Evolutionary conservation across 2,797 vertebrate species (phyloP).

Genomic region (Girardinus metallicus): DNA sequence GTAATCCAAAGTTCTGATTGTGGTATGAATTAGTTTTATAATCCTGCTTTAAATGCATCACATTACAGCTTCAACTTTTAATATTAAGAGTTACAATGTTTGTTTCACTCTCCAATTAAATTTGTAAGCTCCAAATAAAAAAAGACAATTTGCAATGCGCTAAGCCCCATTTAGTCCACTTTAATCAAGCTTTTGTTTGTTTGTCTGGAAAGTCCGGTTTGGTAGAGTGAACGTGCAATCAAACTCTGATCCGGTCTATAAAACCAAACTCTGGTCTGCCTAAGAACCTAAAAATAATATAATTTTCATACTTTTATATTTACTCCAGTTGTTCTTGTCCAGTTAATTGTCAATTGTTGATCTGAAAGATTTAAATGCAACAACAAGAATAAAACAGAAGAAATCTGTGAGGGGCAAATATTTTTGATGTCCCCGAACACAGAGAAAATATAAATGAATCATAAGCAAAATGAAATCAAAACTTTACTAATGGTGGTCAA

Average conservation of each 20-base stretch:
- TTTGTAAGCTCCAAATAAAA: neutral
- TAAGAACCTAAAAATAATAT: neutral
- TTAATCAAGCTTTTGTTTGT: too few relatives aligned
- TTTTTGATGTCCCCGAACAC: neutral
- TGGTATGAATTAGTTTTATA: neutral
- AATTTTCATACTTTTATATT: neutral
- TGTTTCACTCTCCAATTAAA: neutral
- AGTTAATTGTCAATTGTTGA: neutral
- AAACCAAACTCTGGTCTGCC: too few relatives aligned
- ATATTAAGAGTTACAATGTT: too few relatives aligned
- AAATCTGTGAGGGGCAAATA: neutral
- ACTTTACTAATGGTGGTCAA: neutral
- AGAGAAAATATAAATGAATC: neutral
- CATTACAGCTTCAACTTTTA: neutral
- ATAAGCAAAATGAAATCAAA: neutral
- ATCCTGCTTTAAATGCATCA: neutral
- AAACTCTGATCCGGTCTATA: neutral
- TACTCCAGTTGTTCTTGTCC: neutral
- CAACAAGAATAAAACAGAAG: neutral
- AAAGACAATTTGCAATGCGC: neutral
- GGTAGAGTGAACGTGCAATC: too few relatives aligned
- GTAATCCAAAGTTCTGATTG: neutral
- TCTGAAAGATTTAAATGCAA: neutral
- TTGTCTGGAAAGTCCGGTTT: too few relatives aligned
- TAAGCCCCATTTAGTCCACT: too few relatives aligned